Evolutionary conservation across 2,797 vertebrate genomes (phyloP).

Genomic region (Sebastes kiyomatsui): DNA sequence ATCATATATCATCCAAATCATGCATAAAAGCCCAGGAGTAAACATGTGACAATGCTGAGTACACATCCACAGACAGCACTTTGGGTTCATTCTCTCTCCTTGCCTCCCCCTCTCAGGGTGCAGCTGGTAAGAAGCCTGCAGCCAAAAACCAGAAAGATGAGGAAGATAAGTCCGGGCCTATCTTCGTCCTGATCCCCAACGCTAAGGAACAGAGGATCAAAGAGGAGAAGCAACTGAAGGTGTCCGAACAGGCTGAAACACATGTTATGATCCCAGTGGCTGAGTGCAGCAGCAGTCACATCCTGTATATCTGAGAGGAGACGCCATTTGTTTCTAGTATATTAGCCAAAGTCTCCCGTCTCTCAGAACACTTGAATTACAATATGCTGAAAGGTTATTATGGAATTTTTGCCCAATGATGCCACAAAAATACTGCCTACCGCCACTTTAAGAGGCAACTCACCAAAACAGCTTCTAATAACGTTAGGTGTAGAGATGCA

Average conservation of each 20-base stretch:
- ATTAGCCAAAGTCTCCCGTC: too few relatives aligned
- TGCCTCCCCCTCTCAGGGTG: slow-evolving; percentile 73
- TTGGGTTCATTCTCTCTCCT: background rate
- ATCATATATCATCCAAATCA: background rate
- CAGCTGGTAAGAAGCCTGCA: slow-evolving; percentile 89
- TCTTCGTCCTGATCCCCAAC: slow-evolving; percentile 91
- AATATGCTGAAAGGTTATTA: too few relatives aligned
- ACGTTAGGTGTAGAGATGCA: too few relatives aligned
- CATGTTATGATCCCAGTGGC: background rate
- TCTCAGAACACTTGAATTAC: too few relatives aligned
- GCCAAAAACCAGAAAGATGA: slow-evolving; percentile 92
- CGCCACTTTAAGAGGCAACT: too few relatives aligned
- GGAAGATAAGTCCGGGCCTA: slow-evolving; percentile 92
- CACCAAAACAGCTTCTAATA: too few relatives aligned
- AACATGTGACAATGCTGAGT: background rate
- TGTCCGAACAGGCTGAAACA: slow-evolving; percentile 38
- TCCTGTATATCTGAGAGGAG: background rate
- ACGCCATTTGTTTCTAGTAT: too few relatives aligned
- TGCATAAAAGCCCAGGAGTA: background rate
- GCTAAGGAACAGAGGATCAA: slow-evolving; percentile 96
- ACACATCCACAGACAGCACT: background rate
- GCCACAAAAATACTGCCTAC: too few relatives aligned
- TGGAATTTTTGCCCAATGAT: too few relatives aligned
- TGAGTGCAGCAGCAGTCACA: background rate
- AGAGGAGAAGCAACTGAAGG: slow-evolving; percentile 96